Base-by-base conservation (phyloP, 2,888 invertebrate genomes). In the Caenorhabditis wallacei region DNA sequence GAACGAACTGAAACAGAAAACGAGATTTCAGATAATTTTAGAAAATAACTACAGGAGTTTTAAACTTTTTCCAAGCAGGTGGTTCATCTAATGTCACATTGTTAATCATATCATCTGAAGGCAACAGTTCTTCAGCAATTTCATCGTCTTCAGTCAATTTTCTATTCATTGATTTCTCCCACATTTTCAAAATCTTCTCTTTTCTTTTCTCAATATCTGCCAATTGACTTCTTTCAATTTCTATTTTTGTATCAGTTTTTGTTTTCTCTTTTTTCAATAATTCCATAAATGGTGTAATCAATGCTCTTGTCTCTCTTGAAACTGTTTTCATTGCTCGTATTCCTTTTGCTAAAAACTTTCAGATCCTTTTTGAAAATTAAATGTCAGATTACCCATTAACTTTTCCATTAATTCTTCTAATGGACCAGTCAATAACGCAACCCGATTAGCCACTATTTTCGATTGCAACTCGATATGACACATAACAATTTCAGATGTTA, bases 381-480 rank as follows among this genome's bases (percentile, higher is more conserved):
- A n/a, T n/a, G 3, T n/a, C 35, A 4, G 61, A 56, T 66, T 53
- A 90, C 90, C 81, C 57, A 90, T 84, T 54, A 88, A 68, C 51
- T 85, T 84, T 68, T 90, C 88, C 10, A 91, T 71, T 8, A 89
- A 22, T 16, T 85, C 84, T 53, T 91, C 89, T 40, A 90, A 53
- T 1, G 91, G 90, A 2, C 90, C 90, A 0, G 88, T 84, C 13
- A 89, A 64, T 37, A 91, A 68, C 18, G 85, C 79, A 7, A 91
- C 84, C 51, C 90, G 64, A 63, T 88, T 87, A 1, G 87, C 82
- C 20, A 87, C 85, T 20, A 91, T 81, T 20, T 85, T 85, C 18
- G 86, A 76, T 63, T 90, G 89, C 7, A 89, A 53, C 40, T 89
- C 87, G 37, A 90, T 80, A 69, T 90, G 89, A 63, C 90, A 90